Evolutionary conservation across 35 echinoderm and acorn worm genomes (phyloP).

Genomic region (Chiridota heheva): DNA sequence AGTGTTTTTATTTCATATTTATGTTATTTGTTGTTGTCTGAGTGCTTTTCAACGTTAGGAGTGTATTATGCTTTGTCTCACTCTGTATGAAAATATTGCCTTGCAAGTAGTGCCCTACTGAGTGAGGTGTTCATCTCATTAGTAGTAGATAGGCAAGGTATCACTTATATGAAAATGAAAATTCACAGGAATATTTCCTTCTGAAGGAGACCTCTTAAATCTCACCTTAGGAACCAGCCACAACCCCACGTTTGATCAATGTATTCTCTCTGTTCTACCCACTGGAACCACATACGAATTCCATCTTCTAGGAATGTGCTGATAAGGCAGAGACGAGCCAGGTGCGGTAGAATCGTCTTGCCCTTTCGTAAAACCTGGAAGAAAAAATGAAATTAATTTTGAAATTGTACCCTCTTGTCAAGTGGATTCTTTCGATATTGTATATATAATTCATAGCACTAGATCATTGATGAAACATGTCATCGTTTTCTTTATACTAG

Average conservation of each 20-base stretch:
- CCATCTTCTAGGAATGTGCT: slow-evolving; percentile 99
- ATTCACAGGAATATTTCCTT: too few species aligned
- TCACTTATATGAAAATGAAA: too few species aligned
- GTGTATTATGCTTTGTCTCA: too few species aligned
- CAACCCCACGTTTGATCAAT: slow-evolving; percentile 94
- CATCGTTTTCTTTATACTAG: background rate
- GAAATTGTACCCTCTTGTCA: background rate
- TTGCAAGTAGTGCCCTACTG: too few species aligned
- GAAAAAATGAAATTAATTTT: background rate
- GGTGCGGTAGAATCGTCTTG: slow-evolving; percentile 91
- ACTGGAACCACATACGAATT: slow-evolving; percentile 99
- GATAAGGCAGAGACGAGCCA: slow-evolving; percentile 90
- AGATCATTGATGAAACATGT: background rate
- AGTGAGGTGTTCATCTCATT: too few species aligned
- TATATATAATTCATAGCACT: background rate
- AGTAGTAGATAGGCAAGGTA: too few species aligned
- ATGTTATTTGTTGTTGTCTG: too few species aligned
- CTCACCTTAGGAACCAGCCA: slow-evolving; percentile 85
- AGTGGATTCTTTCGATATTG: background rate
- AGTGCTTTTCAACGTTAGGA: too few species aligned
- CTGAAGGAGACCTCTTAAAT: too few species aligned
- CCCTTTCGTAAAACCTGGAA: slow-evolving; percentile 79
- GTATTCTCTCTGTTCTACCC: slow-evolving; percentile 95
- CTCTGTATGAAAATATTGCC: too few species aligned
- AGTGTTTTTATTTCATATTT: too few species aligned